A percentile compares a stretch with the other conserved stretches of the same genome.
These are phyloP conservation scores for Drosophila gunungcola DNA, from an alignment of 1,140 invertebrate species.

Conservation along the genomic window DNA sequence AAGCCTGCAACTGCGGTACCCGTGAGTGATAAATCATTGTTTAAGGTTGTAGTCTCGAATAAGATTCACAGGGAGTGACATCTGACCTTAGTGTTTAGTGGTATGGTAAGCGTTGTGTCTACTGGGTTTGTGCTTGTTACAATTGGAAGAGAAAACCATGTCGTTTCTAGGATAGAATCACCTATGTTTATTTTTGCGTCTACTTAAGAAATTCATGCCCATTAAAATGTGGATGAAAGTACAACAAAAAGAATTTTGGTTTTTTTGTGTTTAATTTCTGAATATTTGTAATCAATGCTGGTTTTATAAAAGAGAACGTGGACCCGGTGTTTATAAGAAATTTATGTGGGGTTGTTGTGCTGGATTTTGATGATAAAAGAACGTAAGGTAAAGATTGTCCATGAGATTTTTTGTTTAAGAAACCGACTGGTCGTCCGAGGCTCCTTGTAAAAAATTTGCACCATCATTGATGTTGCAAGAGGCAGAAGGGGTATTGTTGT, in stretches of 20 bases:
- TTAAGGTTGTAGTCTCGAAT: constrained; percentile 1
- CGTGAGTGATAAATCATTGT: constrained; percentile 3
- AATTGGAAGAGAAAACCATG: not conserved
- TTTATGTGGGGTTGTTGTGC: not conserved
- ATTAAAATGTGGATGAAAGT: constrained; percentile 4
- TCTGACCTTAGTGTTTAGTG: not conserved
- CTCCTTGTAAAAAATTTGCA: constrained; percentile 3
- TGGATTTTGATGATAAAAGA: not conserved
- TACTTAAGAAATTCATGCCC: constrained; percentile 1
- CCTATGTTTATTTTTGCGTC: constrained; percentile 5
- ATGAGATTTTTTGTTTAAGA: constrained; percentile 2
- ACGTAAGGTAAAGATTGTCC: not conserved
- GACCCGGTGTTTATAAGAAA: not conserved
- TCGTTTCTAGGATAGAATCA: not conserved
- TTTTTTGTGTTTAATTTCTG: not conserved
- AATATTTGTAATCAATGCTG: not conserved
- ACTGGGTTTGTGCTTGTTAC: not conserved
- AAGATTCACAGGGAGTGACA: not conserved
- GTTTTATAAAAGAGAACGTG: constrained; percentile 3
- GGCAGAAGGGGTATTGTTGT: not conserved
- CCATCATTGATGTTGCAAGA: constrained; percentile 13
- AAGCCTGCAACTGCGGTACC: not conserved
- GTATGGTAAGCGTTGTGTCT: not conserved
- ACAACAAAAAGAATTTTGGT: constrained; percentile 6
- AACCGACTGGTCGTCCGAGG: constrained; percentile 3